Base-by-base conservation (phyloP, 2,888 invertebrate species). In the Amphipyra tragopoginis region DNA sequence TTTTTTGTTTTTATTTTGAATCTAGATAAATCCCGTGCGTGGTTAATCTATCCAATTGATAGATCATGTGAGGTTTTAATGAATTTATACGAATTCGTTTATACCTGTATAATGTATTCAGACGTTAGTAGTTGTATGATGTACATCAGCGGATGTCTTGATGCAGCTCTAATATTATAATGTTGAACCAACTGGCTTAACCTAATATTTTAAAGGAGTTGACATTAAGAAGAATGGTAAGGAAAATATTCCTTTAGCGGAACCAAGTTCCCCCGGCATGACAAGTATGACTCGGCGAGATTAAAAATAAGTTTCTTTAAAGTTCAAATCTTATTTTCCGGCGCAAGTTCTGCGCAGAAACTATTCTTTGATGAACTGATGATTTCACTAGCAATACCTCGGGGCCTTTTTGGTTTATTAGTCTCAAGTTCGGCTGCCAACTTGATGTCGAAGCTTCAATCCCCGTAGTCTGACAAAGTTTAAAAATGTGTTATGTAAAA, bases 251-350 rank as follows among this genome's bases (percentile, higher is more conserved):
- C 44, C 44, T 26, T 44, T 1, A 26, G 48, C 42, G 43, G 45
- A 40, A 34, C 48, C 50, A 15, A 66, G 50, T 58, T 53, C 54
- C 36, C 51, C 44, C 36, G 40, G 14, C 15, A 36, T 36, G 51
- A 38, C 51, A 55, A 61, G 43, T 55, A 57, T 48, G 55, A 55
- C 58, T 58, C 56, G 33, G 38, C 52, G 39, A 55, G 61, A 62
- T 69, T 69, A 65, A 65, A 65, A 58, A 62, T 65, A 69, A 56
- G 44, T 62, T 65, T 62, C 48, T 48, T 33, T 38, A 53, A 54
- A 61, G 54, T 60, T 53, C n/a, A 44, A 44, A 44, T 26, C 26
- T 44, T 44, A 44, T n/a, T 56, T 39, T 54, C 34, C 40, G 14
- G 49, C 29, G 52, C 48, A 53, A 40, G 36, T 61, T 49, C 36